Conservation (phyloP, 2,113 vertebrate species). For the Laticauda colubrina region DNA sequence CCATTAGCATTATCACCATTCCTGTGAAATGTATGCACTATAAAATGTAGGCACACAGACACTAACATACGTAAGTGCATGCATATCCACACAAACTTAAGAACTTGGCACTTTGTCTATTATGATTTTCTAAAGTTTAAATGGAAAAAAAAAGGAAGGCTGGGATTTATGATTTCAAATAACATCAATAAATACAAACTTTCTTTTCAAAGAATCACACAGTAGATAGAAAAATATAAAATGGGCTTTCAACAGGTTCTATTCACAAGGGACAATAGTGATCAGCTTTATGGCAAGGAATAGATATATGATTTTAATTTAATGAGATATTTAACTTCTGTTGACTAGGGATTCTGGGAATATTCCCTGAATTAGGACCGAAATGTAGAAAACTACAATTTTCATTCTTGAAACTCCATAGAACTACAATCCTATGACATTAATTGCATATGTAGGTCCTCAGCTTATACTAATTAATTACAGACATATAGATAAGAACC, state of each 20-base stretch:
- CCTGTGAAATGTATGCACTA: constrained; percentile 33
- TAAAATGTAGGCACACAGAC: background rate
- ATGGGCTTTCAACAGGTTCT: background rate
- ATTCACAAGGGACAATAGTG: background rate
- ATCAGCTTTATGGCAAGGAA: background rate
- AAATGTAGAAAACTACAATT: constrained; percentile 13
- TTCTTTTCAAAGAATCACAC: background rate
- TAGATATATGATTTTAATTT: background rate
- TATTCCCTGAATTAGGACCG: background rate
- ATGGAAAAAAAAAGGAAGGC: constrained; percentile 8
- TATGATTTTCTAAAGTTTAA: constrained; percentile 9
- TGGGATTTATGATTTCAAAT: constrained; percentile 5
- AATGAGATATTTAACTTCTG: background rate
- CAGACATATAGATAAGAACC: background rate
- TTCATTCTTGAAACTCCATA: background rate
- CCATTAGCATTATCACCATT: constrained; percentile 43
- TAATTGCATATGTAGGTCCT: background rate
- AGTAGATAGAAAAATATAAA: background rate
- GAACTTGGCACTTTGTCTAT: constrained; percentile 37
- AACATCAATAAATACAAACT: background rate
- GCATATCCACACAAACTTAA: constrained; percentile 41
- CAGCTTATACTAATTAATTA: background rate
- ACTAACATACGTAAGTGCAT: background rate
- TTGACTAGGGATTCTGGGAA: background rate
- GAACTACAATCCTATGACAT: background rate